Evolutionary conservation across 2,888 invertebrate species (phyloP), one percentile per base, ranked within the genome.

Genomic region (Cosmorhoe ocellata): DNA sequence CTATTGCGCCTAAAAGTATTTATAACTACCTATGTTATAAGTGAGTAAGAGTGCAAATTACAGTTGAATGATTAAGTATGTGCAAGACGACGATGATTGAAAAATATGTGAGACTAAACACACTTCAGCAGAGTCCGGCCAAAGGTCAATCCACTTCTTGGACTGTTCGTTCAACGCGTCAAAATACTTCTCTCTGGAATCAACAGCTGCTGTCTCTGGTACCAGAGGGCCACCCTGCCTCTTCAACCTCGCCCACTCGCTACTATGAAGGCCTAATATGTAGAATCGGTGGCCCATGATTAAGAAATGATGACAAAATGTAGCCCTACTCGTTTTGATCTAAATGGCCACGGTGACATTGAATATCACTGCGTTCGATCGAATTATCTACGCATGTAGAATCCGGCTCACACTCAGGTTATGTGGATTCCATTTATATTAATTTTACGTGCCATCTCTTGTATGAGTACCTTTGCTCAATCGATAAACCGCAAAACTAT

Each of bases 101-200:
- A 24, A 44, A 36, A 52, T 36, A 27, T 34, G 31, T 11, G n/a
- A 7, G 13, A 33, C n/a, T n/a, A 18, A 24, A 36, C 55, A 14
- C 64, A 79, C 82, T 59, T 74, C 64, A 1, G 67, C 53, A 26
- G 77, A 69, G 46, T 81, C 81, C 1, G 81, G 77, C 83, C 84
- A 84, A 30, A 64, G 59, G 40, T 67, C 70, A 4, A 74, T 74
- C 79, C 76, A 79, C 38, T 64, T 64, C 39, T 71, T 76, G 0
- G 84, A 84, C 46, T 66, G 63, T 38, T 80, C 71, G 14, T 61
- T 69, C 52, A 83, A 56, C 3, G 61, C 52, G 45, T 74, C 67
- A 1, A 81, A 49, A 47, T 78, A 72, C 51, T 72, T 61, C 24
- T 62, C 59, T 26, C 64, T 56, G 27, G 43, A 31, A 37, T 59